These are phyloP conservation scores for Helogale parvula DNA, from an alignment of 2,113 vertebrate genomes.

Conservation along the genomic window DNA sequence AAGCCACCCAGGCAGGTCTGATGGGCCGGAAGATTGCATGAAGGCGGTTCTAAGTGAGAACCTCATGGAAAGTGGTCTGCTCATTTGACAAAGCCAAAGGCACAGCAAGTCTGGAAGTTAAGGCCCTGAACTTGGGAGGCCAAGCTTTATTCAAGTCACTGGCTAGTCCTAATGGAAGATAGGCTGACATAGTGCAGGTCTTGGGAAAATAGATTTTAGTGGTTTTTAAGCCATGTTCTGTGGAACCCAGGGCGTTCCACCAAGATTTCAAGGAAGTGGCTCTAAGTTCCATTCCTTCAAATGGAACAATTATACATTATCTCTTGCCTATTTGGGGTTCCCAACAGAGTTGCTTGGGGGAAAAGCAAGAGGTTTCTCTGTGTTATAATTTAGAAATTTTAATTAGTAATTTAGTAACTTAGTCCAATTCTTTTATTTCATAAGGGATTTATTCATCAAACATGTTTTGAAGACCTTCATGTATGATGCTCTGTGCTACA, in stretches of 20 bases:
- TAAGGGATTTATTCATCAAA: background rate
- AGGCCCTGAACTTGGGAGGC: background rate
- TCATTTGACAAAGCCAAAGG: background rate
- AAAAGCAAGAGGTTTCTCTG: background rate
- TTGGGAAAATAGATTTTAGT: background rate
- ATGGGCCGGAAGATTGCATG: background rate
- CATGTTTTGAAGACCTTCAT: background rate
- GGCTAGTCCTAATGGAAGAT: background rate
- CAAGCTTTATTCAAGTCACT: background rate
- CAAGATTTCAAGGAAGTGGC: background rate
- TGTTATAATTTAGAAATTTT: background rate
- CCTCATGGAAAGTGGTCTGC: background rate
- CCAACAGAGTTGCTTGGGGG: background rate
- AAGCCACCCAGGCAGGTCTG: background rate
- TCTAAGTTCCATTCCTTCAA: background rate
- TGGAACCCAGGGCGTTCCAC: background rate
- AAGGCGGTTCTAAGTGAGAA: background rate
- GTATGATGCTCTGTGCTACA: background rate
- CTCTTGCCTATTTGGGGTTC: background rate
- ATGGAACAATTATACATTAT: background rate
- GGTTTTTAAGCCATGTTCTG: background rate
- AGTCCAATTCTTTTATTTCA: background rate
- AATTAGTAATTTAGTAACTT: background rate
- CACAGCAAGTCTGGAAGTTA: background rate
- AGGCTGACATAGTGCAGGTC: background rate